Evolutionary conservation across 2,797 vertebrate species (phyloP).

Genomic region (Rhynchonycteris naso): DNA sequence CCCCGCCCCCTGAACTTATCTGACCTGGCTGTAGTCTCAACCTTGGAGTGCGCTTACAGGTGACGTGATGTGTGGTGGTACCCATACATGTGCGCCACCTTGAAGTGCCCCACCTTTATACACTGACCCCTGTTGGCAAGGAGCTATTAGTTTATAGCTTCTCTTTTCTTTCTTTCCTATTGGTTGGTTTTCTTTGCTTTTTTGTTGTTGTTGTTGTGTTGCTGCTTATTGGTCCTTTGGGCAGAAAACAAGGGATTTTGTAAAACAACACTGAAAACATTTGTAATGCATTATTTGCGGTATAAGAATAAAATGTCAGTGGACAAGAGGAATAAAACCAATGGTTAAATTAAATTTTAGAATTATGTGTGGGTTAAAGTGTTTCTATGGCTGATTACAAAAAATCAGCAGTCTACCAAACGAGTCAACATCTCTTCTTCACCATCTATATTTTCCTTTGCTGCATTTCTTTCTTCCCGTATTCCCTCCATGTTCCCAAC

Average conservation of each 20-base stretch:
- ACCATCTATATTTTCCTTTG: not conserved
- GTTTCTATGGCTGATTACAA: not conserved
- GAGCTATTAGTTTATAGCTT: not conserved
- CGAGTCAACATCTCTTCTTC: not conserved
- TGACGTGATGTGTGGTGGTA: accelerated
- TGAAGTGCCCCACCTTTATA: not conserved
- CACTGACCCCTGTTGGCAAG: not conserved
- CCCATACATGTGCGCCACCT: accelerated
- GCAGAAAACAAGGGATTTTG: conserved; percentile 1
- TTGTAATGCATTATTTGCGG: not conserved
- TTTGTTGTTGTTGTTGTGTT: not conserved
- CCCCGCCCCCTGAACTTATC: accelerated
- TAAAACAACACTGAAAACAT: not conserved
- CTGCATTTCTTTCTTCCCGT: not conserved
- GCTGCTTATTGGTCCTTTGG: not conserved
- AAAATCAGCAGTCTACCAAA: not conserved
- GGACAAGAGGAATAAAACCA: not conserved
- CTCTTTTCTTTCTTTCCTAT: not conserved
- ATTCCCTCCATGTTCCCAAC: too few species aligned
- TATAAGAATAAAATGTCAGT: not conserved
- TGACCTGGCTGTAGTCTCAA: not conserved
- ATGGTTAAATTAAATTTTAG: not conserved
- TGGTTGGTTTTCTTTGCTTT: not conserved
- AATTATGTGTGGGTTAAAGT: conserved; percentile 13
- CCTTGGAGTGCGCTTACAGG: not conserved